Evolutionary conservation across 2,888 invertebrate genomes (phyloP).

Genomic region (Empis stercorea): DNA sequence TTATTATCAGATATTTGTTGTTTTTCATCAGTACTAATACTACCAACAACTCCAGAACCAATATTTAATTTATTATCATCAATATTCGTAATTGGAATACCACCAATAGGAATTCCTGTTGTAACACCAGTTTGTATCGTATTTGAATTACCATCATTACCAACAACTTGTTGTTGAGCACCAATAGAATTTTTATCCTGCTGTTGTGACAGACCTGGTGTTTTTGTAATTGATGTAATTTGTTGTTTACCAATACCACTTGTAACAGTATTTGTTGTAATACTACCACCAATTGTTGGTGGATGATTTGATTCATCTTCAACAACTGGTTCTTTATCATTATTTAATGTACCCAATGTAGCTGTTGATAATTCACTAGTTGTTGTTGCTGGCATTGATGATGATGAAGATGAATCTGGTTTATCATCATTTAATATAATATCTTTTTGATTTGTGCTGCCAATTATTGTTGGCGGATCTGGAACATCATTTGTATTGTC

Average conservation of each 20-base stretch:
- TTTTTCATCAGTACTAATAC: background rate
- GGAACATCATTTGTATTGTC: constrained; percentile 37
- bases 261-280: no score
- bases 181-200: no score
- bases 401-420: constrained; percentile 25
- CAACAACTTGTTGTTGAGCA: no score
- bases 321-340: background rate
- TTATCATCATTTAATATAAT: background rate
- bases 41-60: constrained; percentile 24
- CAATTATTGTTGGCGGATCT: constrained; percentile 31
- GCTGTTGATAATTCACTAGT: constrained; percentile 18
- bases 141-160: no score
- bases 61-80: constrained; percentile 24
- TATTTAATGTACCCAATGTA: constrained; percentile 4
- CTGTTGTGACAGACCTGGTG: background rate
- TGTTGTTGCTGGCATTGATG: constrained; percentile 33
- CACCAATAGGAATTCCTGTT: constrained; percentile 17
- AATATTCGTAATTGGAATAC: constrained; percentile 26
- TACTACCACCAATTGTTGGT: background rate
- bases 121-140: background rate
- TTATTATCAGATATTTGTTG: background rate
- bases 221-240: background rate
- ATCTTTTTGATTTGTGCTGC: constrained; percentile 10
- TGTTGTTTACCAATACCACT: background rate
- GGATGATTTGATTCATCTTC: constrained; percentile 2